Evolutionary conservation across 2,797 vertebrate genomes (phyloP).

Genomic region (Phataginus tricuspis): DNA sequence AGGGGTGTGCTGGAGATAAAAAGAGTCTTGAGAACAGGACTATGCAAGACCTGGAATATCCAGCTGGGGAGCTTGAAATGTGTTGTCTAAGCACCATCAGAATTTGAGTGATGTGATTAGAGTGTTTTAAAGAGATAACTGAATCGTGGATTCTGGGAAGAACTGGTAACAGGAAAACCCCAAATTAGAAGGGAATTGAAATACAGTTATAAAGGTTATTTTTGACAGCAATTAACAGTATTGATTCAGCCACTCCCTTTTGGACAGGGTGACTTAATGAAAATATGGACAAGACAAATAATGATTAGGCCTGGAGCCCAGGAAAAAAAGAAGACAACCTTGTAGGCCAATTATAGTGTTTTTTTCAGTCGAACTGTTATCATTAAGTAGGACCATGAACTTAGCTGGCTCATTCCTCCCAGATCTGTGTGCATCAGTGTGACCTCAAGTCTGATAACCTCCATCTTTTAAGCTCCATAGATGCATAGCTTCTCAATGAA

Average conservation of each 20-base stretch:
- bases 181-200: not conserved
- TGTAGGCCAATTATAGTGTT: not conserved
- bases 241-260: not conserved
- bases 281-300: not conserved
- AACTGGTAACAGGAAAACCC: not conserved
- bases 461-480: not conserved
- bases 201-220: not conserved
- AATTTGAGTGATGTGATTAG: not conserved
- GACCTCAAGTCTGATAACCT: not conserved
- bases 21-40: not conserved
- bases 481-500: not conserved
- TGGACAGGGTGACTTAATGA: not conserved
- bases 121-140: not conserved
- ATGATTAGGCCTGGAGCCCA: not conserved
- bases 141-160: not conserved
- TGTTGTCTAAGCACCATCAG: not conserved
- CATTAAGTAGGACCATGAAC: not conserved
- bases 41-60: not conserved
- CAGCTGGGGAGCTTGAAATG: not conserved
- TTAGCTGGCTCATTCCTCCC: not conserved
- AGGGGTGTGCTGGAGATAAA: not conserved
- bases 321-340: not conserved
- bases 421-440: not conserved
- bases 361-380: not conserved
- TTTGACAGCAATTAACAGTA: slow-evolving; percentile 41